Base-by-base conservation (phyloP, 2,888 invertebrate species). In the Vanessa cardui region DNA sequence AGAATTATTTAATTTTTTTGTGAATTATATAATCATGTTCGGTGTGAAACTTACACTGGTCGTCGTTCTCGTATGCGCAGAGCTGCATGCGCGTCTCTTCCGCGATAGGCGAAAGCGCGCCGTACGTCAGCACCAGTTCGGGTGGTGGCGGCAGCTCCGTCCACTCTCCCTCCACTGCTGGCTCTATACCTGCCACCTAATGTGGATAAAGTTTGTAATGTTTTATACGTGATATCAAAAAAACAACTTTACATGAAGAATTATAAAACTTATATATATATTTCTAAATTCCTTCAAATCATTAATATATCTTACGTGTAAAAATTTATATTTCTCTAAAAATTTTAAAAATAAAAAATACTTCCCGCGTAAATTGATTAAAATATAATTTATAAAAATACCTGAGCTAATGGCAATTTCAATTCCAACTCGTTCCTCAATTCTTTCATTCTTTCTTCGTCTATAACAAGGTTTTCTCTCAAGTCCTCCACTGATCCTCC, bases 391-490 rank as follows among this genome's bases (percentile, higher is more conserved):
- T 12, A 39, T 39, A 12, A 39, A 39, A 39, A 83, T 76, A 94
- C 94, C 87, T 95, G 95, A 58, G 95, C 95, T 68, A 95, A 92
- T 12, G 96, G 96, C 73, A 96, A 87, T 83, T 96, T 96, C 76
- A 95, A 93, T 74, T 95, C 92, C 56, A 96, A 83, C 82, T 96
- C 96, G 76, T 95, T 95, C 69, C 96, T 88, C 69, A 96, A 92
- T 1, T 96, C 96, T 49, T 94, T 93, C 76, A 96, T 95, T 74
- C 95, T 95, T 78, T 95, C 96, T 77, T 95, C 96, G 77, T 96
- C 95, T 69, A 96, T 86, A 20, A 93, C 93, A 67, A 94, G 93
- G 0, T 94, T 92, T 21, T 94, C 94, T 71, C 94, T 94, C 56
- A 90, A 80, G 71, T 93, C 91, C 46, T 94, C 93, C 5, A 88